Evolutionary conservation across 2,888 invertebrate species (phyloP).

Genomic region (Linnaemya tessellans): DNA sequence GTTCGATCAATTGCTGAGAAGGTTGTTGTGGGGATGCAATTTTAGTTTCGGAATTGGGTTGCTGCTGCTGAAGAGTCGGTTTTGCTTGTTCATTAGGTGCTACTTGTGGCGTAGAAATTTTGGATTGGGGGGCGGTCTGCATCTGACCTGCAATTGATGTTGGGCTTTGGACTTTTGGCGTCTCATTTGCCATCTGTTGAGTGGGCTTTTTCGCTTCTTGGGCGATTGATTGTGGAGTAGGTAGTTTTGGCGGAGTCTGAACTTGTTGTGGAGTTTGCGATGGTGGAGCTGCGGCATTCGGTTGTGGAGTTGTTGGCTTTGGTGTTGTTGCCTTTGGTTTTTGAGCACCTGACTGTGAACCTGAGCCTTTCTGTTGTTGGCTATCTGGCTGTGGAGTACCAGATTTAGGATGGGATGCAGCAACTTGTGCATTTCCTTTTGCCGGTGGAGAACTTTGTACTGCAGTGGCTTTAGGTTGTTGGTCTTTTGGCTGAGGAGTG

Average conservation of each 20-base stretch:
- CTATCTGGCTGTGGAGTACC: background rate
- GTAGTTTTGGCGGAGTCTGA: background rate
- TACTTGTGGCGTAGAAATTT: conserved; percentile 1
- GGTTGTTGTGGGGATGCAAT: background rate
- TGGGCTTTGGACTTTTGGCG: background rate
- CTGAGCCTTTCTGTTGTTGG: background rate
- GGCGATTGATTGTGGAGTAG: conserved; percentile 6
- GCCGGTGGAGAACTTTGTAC: background rate
- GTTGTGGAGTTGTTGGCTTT: conserved; percentile 4
- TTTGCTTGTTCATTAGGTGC: background rate
- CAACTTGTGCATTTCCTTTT: background rate
- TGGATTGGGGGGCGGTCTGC: background rate
- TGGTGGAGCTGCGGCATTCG: background rate
- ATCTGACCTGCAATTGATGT: background rate
- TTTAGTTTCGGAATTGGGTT: background rate
- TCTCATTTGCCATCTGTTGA: background rate
- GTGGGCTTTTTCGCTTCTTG: background rate
- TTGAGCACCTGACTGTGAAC: background rate
- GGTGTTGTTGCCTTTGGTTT: background rate
- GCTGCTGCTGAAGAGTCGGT: background rate
- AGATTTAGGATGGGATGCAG: background rate
- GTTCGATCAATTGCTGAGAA: background rate
- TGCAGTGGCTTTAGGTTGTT: conserved; percentile 20
- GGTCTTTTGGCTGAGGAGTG: conserved; percentile 61
- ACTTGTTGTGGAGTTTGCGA: background rate